Conservation (phyloP, 2,888 invertebrate genomes). For the Chydorus sphaericus region DNA sequence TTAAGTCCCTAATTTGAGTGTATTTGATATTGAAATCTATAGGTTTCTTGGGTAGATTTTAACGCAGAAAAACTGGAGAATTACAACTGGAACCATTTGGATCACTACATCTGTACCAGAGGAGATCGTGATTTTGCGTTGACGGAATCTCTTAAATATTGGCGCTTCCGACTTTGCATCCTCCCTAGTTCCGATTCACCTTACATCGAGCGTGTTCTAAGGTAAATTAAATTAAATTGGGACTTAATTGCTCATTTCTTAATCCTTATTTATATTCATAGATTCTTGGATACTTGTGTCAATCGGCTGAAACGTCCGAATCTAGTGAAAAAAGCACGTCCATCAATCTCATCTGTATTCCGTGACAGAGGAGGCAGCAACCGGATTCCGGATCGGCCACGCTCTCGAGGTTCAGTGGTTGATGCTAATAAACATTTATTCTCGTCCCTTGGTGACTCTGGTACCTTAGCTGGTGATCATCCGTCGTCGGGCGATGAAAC, state of each 20-base stretch:
- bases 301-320: constrained; percentile 33
- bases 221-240: constrained; percentile 19
- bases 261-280: constrained; percentile 29
- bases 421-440: neutral
- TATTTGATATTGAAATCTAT: neutral
- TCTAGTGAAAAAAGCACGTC: constrained; percentile 24
- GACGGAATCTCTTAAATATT: constrained; percentile 73
- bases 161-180: constrained; percentile 79
- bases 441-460: neutral
- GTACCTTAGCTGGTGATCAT: neutral
- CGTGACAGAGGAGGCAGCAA: constrained; percentile 80
- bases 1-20: neutral
- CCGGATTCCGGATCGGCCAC: constrained; percentile 60
- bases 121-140: constrained; percentile 83
- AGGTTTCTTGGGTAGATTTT: constrained; percentile 81
- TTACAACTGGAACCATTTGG: constrained; percentile 95
- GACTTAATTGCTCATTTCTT: neutral
- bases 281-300: constrained; percentile 60
- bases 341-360: constrained; percentile 71
- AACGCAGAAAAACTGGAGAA: constrained; percentile 87
- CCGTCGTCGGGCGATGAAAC: neutral
- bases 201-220: constrained; percentile 28
- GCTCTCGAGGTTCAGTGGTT: constrained; percentile 35
- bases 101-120: constrained; percentile 88
- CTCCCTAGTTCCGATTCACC: constrained; percentile 54